Conservation (phyloP, 2,797 vertebrate species). For the Taeniopygia guttata region DNA sequence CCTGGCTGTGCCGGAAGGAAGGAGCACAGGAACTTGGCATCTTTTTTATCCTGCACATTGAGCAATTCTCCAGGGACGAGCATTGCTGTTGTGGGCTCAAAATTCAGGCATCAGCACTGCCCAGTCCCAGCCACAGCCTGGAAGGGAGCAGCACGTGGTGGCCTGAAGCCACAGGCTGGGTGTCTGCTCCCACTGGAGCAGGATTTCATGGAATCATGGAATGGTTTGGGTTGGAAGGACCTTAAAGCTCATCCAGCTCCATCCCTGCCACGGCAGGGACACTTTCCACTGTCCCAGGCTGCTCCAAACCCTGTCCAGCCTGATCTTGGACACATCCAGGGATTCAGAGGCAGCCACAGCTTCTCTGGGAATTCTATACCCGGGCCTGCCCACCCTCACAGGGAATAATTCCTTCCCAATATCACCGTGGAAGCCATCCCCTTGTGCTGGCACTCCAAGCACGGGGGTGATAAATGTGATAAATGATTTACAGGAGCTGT, state of each 20-base stretch:
- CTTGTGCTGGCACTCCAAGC: background rate
- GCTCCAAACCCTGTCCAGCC: rapidly evolving
- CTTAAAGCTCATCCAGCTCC: background rate
- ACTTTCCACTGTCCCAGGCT: rapidly evolving
- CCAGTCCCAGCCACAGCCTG: background rate
- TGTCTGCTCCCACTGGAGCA: background rate
- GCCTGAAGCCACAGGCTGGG: background rate
- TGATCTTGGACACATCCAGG: background rate
- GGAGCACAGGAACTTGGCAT: slow-evolving; percentile 61
- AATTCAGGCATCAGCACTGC: slow-evolving; percentile 48
- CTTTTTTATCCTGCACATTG: slow-evolving; percentile 3
- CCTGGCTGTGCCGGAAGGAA: background rate
- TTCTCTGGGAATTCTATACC: background rate
- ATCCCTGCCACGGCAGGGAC: background rate
- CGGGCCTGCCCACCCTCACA: background rate
- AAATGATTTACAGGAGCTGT: background rate
- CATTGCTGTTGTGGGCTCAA: background rate
- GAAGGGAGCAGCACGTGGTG: background rate
- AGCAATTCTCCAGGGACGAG: background rate
- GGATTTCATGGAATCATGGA: background rate
- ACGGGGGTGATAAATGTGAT: rapidly evolving
- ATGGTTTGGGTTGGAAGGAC: background rate
- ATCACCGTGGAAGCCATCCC: background rate
- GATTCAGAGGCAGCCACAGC: background rate
- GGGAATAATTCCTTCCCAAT: rapidly evolving